Base-by-base conservation (phyloP, 2,888 invertebrate genomes). In the Drosophila cracens region DNA sequence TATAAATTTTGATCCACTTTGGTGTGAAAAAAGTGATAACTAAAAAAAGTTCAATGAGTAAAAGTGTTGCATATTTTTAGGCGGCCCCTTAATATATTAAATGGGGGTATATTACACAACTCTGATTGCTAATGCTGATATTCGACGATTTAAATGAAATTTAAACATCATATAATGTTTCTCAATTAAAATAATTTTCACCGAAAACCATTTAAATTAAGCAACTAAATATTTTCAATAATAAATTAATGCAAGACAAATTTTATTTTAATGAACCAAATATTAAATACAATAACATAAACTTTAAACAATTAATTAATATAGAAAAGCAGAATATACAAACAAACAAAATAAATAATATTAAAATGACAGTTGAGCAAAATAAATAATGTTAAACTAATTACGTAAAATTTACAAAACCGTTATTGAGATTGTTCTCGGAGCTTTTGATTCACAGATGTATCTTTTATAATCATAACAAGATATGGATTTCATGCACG, bases 371-470 rank as follows among this genome's bases (percentile, higher is more conserved):
- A 31, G n/a, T 6, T 38, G 16, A 40, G 5, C 36, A n/a, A 33
- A 2, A 16, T 13, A 21, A 38, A 57, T 27, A 6, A 13, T 38
- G 4, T 33, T 25, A n/a, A 31, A 2, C 13, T 51, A 18, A 21
- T 4, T 6, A 21, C 13, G 13, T 21, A 13, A 21, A 21, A 16
- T 29, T 43, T 40, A 76, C 10, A 11, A 10, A 18, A 29, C 13
- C 7, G 48, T 29, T 18, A 69, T 79, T 10, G 70, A 51, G 3
- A 66, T 16, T 10, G 33, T 70, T 31, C 29, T 33, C 1, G 80
- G 70, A 0, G 10, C 49, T 5, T 53, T 34, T 4, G 38, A 56
- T 27, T 79, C 52, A 46, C 70, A 76, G 27, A 76, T 57, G 10
- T 8, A 76, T 1, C 7, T 16, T 4, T 8, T 29, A 0, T 16